Percentiles rank a stretch among this genome's conserved stretches.
Conservation (phyloP, 1,140 invertebrate species). For the Magallana gigas region DNA sequence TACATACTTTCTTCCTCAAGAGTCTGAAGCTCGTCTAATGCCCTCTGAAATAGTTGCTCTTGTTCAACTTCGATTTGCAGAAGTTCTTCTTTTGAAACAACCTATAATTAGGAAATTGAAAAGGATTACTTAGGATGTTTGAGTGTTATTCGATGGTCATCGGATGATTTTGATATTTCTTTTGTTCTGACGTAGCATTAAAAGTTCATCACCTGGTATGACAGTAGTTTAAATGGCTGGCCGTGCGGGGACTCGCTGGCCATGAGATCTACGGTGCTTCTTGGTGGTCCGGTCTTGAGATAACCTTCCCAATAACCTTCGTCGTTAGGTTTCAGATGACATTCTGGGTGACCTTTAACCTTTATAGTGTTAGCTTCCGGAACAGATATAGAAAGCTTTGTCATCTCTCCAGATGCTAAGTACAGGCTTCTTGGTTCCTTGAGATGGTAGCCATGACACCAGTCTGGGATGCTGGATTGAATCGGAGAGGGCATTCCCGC, state of each 20-base stretch:
- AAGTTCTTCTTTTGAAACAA: constrained; percentile 56
- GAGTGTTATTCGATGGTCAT: background rate
- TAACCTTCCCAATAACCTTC: constrained; percentile 55
- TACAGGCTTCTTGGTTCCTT: constrained; percentile 51
- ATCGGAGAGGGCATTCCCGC: constrained; percentile 52
- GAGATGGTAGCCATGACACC: constrained; percentile 54
- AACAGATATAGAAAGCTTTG: constrained; percentile 46
- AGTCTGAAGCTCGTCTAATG: constrained; percentile 48
- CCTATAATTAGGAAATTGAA: constrained; percentile 38
- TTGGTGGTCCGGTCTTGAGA: constrained; percentile 47
- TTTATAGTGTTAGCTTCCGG: constrained; percentile 45
- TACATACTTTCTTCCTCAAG: constrained; percentile 56
- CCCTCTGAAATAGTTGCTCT: constrained; percentile 49
- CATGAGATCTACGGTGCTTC: constrained; percentile 48
- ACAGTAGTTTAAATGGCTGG: constrained; percentile 46
- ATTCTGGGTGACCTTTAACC: constrained; percentile 57
- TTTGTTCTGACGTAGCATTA: background rate
- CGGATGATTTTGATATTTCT: background rate
- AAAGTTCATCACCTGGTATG: constrained; percentile 47
- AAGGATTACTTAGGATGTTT: background rate
- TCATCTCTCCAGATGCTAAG: constrained; percentile 44
- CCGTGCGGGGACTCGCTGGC: constrained; percentile 37
- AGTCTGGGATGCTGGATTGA: constrained; percentile 39
- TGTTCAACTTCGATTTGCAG: constrained; percentile 57
- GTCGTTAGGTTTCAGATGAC: constrained; percentile 48